These are phyloP conservation scores for Lontra canadensis DNA, from an alignment of 2,113 vertebrate species.

Conservation along the genomic window DNA sequence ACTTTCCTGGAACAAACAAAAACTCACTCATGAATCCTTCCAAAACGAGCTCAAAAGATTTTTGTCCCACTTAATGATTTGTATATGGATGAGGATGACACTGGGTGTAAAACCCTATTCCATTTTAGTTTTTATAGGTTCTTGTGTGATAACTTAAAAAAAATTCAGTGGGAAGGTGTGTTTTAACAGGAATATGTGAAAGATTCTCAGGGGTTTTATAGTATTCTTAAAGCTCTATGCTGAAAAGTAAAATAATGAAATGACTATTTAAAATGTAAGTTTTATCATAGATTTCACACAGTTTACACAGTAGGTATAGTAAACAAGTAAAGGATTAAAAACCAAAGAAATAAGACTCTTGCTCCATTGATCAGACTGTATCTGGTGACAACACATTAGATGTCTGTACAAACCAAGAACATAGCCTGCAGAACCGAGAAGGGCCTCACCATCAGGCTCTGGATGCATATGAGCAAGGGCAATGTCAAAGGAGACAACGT, in stretches of 20 bases:
- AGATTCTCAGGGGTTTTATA: not conserved
- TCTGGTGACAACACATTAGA: fast-evolving
- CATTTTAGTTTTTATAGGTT: not conserved
- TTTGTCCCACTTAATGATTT: not conserved
- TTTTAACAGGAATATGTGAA: not conserved
- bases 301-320: not conserved
- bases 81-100: not conserved
- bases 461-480: fast-evolving
- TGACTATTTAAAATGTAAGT: not conserved
- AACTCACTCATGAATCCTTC: not conserved
- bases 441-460: fast-evolving
- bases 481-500: not conserved
- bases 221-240: not conserved
- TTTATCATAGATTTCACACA: not conserved
- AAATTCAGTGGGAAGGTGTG: not conserved
- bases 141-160: not conserved
- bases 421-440: not conserved
- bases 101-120: not conserved
- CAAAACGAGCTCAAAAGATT: not conserved
- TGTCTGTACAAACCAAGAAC: not conserved
- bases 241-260: not conserved
- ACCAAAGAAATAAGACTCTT: not conserved
- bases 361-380: not conserved
- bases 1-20: not conserved
- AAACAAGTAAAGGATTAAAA: not conserved